Percentiles rank a stretch among this genome's conserved stretches.
phyloP scores from a whole-genome alignment of 2,797 vertebrate species.

The Clarias pachynema region DNA sequence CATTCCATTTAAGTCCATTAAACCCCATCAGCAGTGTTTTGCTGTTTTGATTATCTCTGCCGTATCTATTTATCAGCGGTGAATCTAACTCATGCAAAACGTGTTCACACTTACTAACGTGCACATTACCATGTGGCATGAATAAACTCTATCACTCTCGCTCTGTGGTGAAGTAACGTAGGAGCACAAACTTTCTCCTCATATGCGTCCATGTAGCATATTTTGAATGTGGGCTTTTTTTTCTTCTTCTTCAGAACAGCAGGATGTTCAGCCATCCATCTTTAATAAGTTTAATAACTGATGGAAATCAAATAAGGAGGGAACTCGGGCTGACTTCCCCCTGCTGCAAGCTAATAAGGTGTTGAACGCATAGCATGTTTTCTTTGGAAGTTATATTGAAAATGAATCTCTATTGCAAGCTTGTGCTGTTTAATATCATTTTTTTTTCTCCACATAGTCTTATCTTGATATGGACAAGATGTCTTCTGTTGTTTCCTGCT shows the following conservation, averaged over 20 bases:
- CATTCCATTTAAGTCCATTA: slow-evolving; percentile 60
- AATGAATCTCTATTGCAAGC: not conserved
- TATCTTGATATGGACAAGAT: not conserved
- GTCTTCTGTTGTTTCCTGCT: not conserved
- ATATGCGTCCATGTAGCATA: slow-evolving; percentile 63
- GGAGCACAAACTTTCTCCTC: slow-evolving; percentile 46
- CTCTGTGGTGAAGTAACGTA: slow-evolving; percentile 64
- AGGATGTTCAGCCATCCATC: slow-evolving; percentile 52
- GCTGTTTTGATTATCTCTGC: slow-evolving; percentile 65
- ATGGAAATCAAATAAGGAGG: slow-evolving; percentile 24
- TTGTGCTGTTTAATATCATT: not conserved
- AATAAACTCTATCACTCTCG: slow-evolving; percentile 58
- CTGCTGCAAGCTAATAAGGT: slow-evolving; percentile 14
- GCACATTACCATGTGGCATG: slow-evolving; percentile 60
- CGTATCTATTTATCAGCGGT: slow-evolving; percentile 64
- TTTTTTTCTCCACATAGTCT: not conserved
- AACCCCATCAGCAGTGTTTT: slow-evolving; percentile 57
- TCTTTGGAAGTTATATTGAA: slow-evolving; percentile 19
- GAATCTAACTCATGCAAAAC: slow-evolving; percentile 39
- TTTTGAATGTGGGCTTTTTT: slow-evolving; percentile 19
- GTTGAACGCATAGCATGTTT: slow-evolving; percentile 9
- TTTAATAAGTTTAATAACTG: not conserved
- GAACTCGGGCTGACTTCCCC: slow-evolving; percentile 17
- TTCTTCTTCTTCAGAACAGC: slow-evolving; percentile 50
- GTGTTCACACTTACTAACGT: slow-evolving; percentile 37